A percentile compares a stretch with the other conserved stretches of the same genome.
Conservation (phyloP, 2,888 invertebrate genomes). For the Tinea pellionella region DNA sequence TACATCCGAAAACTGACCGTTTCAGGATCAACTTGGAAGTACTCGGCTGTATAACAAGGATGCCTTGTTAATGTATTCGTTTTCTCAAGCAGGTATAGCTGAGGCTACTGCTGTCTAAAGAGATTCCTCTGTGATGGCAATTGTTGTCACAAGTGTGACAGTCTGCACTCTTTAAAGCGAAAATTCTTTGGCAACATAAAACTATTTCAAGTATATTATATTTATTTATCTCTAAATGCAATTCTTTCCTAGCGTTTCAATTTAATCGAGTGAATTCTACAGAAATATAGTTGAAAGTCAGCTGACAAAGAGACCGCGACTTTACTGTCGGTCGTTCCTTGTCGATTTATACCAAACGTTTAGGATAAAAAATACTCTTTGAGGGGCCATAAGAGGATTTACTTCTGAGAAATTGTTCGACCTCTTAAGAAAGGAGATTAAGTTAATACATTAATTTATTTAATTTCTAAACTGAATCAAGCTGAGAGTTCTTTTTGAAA, state of each 20-base stretch:
- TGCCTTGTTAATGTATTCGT: too few species aligned
- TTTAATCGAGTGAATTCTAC: neutral
- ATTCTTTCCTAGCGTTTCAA: neutral
- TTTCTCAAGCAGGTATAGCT: too few species aligned
- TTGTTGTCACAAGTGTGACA: too few species aligned
- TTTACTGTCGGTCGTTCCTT: neutral
- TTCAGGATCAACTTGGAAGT: too few species aligned
- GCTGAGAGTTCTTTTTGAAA: neutral
- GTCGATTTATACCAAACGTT: slow-evolving; percentile 40
- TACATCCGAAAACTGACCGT: too few species aligned
- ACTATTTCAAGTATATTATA: neutral
- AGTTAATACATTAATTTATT: slow-evolving; percentile 1
- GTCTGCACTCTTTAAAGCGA: too few species aligned
- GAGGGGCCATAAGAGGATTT: slow-evolving; percentile 11
- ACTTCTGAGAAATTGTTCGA: neutral
- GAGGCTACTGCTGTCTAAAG: too few species aligned
- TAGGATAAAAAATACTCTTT: slow-evolving; percentile 29
- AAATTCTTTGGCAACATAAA: too few species aligned
- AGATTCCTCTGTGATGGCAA: too few species aligned
- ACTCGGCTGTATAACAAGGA: too few species aligned
- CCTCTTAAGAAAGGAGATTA: slow-evolving; percentile 1
- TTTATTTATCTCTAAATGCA: neutral
- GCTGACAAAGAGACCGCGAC: slow-evolving; percentile 6
- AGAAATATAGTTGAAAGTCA: neutral
- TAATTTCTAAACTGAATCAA: neutral